phyloP scores from a whole-genome alignment of 1,140 invertebrate genomes.

The Cydia strobilella region DNA sequence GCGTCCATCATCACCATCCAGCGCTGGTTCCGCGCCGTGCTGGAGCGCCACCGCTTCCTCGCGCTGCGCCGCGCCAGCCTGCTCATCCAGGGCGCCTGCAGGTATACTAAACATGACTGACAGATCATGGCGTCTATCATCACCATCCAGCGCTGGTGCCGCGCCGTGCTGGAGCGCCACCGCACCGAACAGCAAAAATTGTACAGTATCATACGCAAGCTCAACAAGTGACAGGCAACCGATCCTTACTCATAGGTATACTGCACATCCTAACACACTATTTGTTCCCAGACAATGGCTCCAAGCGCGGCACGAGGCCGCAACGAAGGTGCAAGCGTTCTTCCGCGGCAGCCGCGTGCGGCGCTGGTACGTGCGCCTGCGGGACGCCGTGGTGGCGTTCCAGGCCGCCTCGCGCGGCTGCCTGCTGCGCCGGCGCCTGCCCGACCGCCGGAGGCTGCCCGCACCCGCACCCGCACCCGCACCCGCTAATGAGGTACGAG shows the following conservation, averaged over 20 bases:
- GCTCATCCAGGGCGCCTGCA: constrained; percentile 88
- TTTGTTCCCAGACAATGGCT: constrained; percentile 64
- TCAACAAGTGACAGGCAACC: too few species aligned
- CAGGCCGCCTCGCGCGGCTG: constrained; percentile 87
- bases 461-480: constrained; percentile 37
- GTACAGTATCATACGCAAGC: too few species aligned
- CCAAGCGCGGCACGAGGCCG: constrained; percentile 80
- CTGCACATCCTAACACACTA: neutral
- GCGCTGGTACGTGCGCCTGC: constrained; percentile 85
- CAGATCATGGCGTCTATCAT: constrained; percentile 95
- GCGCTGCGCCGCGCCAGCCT: constrained; percentile 87
- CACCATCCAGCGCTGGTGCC: constrained; percentile 88
- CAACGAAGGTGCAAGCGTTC: constrained; percentile 87
- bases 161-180: constrained; percentile 88
- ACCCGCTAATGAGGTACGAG: neutral
- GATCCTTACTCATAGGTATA: too few species aligned
- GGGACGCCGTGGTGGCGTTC: constrained; percentile 82
- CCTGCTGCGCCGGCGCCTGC: constrained; percentile 59
- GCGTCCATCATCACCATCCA: constrained; percentile 95
- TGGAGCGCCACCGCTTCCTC: constrained; percentile 89
- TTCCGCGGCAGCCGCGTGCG: constrained; percentile 86
- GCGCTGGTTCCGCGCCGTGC: constrained; percentile 92
- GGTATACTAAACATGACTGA: constrained; percentile 43
- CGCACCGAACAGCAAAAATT: constrained; percentile 71
- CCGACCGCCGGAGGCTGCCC: constrained; percentile 43